Base-by-base conservation (phyloP, 2,888 invertebrate species). In the Scelioninae gen. 1 region DNA sequence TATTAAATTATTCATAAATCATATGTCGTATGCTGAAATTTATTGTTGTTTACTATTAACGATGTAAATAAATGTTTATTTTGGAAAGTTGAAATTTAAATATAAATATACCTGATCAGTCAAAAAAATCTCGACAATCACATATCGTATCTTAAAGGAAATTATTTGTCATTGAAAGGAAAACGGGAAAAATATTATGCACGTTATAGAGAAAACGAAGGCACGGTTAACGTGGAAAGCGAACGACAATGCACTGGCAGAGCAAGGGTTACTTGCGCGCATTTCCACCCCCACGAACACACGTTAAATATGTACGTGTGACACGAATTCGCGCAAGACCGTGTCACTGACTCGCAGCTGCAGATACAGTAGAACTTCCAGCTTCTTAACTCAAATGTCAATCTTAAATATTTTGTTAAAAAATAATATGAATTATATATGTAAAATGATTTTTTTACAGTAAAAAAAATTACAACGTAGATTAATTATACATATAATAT, bases 281-380 rank as follows among this genome's bases (percentile, higher is more conserved):
- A 45, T 83, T 76, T 80, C 65, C 75, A 83, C 83, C 83, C 83
- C 72, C 80, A 79, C 79, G 49, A 71, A 10, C 40, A 79, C 79
- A 83, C 38, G 34, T 9, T 5, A 53, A 40, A 23, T 51, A 32
- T 60, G 68, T 84, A 75, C 53, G 75, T 84, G 84, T 84, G 84
- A 84, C 84, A 84, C 80, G 75, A 58, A 84, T 84, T 84, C 84
- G 81, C 78, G 81, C 77, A 72, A 81, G 84, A 81, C 80, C 69
- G 66, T 77, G 69, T 66, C 76, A 72, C 53, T 76, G 76, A 71
- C 81, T 58, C 58, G 58, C 71, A 38, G 49, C 34, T 43, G 63
- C 56, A 55, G 68, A 80, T 75, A 68, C 43, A 47, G 60, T 56
- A 47, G 51, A 34, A 62, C 40, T 58, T 63, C 63, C 74, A 69